Base-by-base conservation (phyloP, 2,113 vertebrate species). In the Odocoileus virginianus region DNA sequence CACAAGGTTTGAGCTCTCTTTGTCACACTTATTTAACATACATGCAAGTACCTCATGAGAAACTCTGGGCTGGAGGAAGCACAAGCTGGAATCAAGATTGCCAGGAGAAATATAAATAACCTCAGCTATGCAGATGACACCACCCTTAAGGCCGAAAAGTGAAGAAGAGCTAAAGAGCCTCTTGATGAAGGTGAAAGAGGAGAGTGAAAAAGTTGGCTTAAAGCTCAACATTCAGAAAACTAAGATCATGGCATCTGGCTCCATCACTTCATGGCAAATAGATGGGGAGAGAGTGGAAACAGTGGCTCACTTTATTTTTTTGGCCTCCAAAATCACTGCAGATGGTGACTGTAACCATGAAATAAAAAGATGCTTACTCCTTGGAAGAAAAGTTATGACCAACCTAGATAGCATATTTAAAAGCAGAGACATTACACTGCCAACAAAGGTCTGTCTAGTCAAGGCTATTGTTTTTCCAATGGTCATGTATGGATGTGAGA, bases 1-100 rank as follows among this genome's bases (percentile, higher is more conserved):
- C 16, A 67, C 33, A 67, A 10, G 0, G 10, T 23, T 71, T 71
- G 67, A 40, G 19, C 10, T 71, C n/a, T 71, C 19, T 40, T 11
- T 71, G 67, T 40, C n/a, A 67, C 10, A 67, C 64, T 71, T 71
- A 71, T 36, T n/a, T 36, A 71, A 71, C 1, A 0, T 21, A 9
- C 11, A 36, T 36, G 9, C n/a, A 71, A 71, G 9, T 23, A 36
- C 19, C 3, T 71, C 19, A 71, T 23, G n/a, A 71, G 19, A 71
- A 23, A 36, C 0, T 0, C n/a, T 36, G n/a, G 17, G 0, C n/a
- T 71, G n/a, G 64, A 71, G 0, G 8, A 71, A 71, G n/a, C n/a
- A 36, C 33, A 71, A 2, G 17, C 17, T 71, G n/a, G 4, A 71
- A 36, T 71, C 64, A 71, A 71, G 64, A 71, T 36, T 71, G 9